Conservation (phyloP, 2,888 invertebrate species). For the Muscina levida region DNA sequence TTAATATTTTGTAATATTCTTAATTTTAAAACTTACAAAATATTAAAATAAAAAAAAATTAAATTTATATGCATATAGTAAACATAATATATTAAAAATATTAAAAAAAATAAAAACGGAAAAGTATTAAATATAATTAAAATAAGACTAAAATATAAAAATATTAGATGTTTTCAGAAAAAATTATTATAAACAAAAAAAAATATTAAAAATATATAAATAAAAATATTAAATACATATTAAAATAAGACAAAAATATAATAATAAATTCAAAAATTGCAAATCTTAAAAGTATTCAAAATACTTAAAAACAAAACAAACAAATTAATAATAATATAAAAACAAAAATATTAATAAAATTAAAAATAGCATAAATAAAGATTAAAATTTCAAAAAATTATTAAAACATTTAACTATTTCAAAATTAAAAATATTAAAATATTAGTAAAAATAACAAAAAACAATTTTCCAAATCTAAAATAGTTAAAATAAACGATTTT, state of each 20-base stretch:
- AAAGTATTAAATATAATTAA: no score
- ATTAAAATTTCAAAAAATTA: no score
- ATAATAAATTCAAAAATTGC: background rate
- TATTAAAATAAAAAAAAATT: background rate
- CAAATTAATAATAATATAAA: no score
- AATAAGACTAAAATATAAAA: no score
- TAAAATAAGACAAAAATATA: background rate
- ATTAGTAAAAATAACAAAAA: background rate
- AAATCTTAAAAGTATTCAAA: conserved; percentile 9
- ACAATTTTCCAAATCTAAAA: conserved; percentile 2
- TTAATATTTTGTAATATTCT: no score
- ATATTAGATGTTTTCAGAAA: no score
- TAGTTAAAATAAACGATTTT: background rate
- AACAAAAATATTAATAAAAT: no score
- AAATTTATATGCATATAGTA: no score
- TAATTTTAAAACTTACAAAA: background rate
- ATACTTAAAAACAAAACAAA: background rate
- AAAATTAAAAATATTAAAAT: background rate
- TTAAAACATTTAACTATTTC: background rate
- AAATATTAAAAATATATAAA: background rate
- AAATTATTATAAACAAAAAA: no score
- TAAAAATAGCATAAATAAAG: no score
- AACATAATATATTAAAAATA: no score
- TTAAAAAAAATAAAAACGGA: no score
- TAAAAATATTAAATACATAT: background rate